Evolutionary conservation across 2,888 invertebrate genomes (phyloP), one percentile per base, ranked within the genome.

Genomic region (Hyposoter didymator): DNA sequence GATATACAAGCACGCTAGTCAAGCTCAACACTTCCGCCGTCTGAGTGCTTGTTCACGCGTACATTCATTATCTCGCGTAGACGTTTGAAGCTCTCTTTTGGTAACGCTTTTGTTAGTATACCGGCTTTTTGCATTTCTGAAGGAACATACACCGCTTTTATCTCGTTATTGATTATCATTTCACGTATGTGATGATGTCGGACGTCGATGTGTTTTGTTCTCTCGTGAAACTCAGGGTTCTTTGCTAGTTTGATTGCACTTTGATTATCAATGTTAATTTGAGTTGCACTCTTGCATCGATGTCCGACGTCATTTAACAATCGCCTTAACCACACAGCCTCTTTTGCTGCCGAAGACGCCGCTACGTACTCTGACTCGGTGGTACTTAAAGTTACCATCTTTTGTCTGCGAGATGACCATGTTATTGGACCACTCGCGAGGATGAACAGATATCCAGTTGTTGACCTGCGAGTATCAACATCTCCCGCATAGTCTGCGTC

Each of bases 71-170:
- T 45, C 22, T 69, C 45, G 45, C 69, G 22, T 5, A 64, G 64
- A 64, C 64, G 35, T 35, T 35, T 64, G 32, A 64, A 64, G n/a
- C 69, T 35, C 19, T 47, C 59, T 43, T 43, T 73, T 19, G 73
- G 47, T 12, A 80, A 47, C 0, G 79, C 69, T 39, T 84, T 84
- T 0, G 84, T 84, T 10, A 78, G 73, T 0, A 84, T 55, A 78
- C 82, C 84, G 32, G 81, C 81, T 14, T 55, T 64, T 45, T 84
- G 84, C 19, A 35, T 55, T 55, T 82, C 78, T 2, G 72, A 52
- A 1, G 52, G 35, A 52, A 72, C 12, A 52, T 72, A 52, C 39
- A 66, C 35, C n/a, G 78, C 66, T 22, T 1, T 7, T 17, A 84
- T 72, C 28, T 81, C 73, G 6, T 14, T 10, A 3, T 22, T 19